Evolutionary conservation across 1,140 invertebrate genomes (phyloP), one percentile per base, ranked within the genome.

Genomic region (Orchestia grillus): DNA sequence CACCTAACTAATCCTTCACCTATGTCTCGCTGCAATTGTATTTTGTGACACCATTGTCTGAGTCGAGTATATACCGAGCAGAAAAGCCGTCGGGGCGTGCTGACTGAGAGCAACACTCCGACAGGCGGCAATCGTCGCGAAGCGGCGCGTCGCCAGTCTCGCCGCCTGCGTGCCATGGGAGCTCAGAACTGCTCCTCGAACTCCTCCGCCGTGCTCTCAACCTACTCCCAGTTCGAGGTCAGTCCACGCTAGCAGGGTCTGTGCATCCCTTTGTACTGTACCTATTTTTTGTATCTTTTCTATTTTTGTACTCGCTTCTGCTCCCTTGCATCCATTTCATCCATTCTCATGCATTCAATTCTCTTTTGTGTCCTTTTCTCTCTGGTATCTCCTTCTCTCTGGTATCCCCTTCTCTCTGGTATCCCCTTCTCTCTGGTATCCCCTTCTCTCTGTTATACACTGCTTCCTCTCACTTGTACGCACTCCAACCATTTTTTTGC

Each of bases 141-240:
- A n/a, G 44, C 11, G 3, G 40, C 43, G 36, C 92, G 92, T 15
- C 92, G 92, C 40, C 92, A 47, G 92, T 94, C 92, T 42, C 92
- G 92, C 40, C 92, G 92, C 36, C 92, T 94, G 92, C 92, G 92
- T 94, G 92, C 92, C 44, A 94, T 44, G 44, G 44, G 43, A 8
- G 92, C 92, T 40, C 43, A 42, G 41, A 94, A 94, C 44, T 45
- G 43, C 92, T 45, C 92, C 43, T 44, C 92, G 0, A 94, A 94
- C 92, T 44, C 41, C 92, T 47, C 44, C 19, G 44, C 92, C 44
- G 44, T 94, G 43, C 92, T 94, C 43, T 94, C 92, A 44, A 94
- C 92, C 92, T 94, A 94, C 44, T 94, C 92, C 44, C 92, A 94
- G 92, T 94, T 94, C 40, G 92, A 94, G 92, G 92, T 94, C 3